Conservation (phyloP, 2,888 invertebrate genomes). For the Heteromurus nitidus region DNA sequence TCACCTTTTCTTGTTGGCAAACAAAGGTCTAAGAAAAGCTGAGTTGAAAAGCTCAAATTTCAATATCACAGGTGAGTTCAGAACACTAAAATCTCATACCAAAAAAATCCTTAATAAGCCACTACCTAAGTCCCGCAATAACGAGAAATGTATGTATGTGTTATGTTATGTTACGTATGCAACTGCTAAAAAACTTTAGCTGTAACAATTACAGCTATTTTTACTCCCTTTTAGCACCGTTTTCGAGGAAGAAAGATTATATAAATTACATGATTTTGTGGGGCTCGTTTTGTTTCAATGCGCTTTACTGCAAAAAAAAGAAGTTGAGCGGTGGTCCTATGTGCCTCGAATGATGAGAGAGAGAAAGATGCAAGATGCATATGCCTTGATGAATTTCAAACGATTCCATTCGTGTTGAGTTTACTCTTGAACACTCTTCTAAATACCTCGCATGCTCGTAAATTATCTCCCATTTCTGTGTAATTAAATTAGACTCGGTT, state of each 20-base stretch:
- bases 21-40: constrained; percentile 1
- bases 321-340: too few species aligned
- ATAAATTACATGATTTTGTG: neutral
- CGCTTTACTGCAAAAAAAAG: neutral
- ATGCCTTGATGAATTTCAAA: neutral
- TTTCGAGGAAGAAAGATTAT: constrained; percentile 18
- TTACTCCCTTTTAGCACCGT: constrained; percentile 44
- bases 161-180: too few species aligned
- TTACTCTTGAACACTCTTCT: too few species aligned
- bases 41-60: constrained; percentile 31
- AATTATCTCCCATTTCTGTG: too few species aligned
- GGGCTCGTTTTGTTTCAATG: constrained; percentile 4
- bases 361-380: too few species aligned
- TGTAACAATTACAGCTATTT: constrained; percentile 49
- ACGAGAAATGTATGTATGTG: neutral
- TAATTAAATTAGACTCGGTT: too few species aligned
- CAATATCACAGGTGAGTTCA: too few species aligned
- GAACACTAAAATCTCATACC: too few species aligned
- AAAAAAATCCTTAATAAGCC: neutral
- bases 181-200: neutral
- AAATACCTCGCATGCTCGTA: too few species aligned
- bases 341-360: too few species aligned
- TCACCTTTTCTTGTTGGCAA: constrained; percentile 47
- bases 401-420: too few species aligned
- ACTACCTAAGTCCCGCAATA: constrained; percentile 5